These are phyloP conservation scores for Myiotriccus ornatus DNA, from an alignment of 2,797 vertebrate genomes.

Conservation along the genomic window DNA sequence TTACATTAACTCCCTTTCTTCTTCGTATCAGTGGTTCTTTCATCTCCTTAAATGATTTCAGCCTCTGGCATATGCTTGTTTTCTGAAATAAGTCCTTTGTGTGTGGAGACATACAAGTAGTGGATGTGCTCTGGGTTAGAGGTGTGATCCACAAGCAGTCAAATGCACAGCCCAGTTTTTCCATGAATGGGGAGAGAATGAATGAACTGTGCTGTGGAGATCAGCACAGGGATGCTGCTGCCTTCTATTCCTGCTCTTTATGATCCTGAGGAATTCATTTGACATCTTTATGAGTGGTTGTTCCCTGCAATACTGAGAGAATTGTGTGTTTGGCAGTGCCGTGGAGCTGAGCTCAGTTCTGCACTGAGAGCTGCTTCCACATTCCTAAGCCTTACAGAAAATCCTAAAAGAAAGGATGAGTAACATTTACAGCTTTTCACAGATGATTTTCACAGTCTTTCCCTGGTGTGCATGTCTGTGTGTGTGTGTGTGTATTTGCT, in stretches of 20 bases:
- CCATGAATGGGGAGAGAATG: background rate
- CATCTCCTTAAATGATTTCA: background rate
- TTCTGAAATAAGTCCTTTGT: background rate
- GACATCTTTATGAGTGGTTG: background rate
- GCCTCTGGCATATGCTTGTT: background rate
- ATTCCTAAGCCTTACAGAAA: background rate
- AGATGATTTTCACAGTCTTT: conserved; percentile 31
- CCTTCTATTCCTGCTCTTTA: background rate
- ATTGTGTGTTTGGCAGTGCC: background rate
- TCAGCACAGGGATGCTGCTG: background rate
- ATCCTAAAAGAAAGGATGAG: background rate
- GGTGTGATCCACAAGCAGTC: background rate
- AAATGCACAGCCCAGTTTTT: background rate
- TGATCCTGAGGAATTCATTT: background rate
- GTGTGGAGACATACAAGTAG: rapidly evolving
- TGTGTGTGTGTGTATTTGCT: background rate
- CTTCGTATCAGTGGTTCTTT: background rate
- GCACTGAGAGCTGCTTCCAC: background rate
- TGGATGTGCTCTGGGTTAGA: background rate
- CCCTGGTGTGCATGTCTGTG: background rate
- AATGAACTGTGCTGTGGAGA: background rate
- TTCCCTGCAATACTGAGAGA: background rate
- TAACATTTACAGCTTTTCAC: background rate
- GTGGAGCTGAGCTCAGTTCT: background rate
- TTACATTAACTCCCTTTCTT: background rate